Conservation (phyloP, 2,797 vertebrate genomes). For the Callimico goeldii region DNA sequence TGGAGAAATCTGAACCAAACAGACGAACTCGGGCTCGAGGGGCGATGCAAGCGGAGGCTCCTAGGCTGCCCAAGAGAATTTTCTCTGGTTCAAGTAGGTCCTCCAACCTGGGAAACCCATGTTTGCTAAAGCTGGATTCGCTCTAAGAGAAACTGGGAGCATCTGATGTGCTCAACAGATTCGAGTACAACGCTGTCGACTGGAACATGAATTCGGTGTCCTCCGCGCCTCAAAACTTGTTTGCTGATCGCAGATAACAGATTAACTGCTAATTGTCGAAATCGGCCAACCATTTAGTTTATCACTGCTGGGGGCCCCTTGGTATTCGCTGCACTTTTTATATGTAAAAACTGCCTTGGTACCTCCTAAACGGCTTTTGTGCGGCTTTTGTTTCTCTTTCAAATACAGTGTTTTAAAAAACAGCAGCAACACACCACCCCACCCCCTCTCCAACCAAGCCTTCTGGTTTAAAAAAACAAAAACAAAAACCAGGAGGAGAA, state of each 20-base stretch:
- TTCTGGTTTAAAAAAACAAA: constrained; percentile 57
- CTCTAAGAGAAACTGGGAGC: constrained; percentile 17
- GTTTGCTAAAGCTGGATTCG: constrained; percentile 7
- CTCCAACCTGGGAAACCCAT: not conserved
- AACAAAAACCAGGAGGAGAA: constrained; percentile 55
- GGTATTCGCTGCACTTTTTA: constrained; percentile 73
- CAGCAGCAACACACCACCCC: constrained; percentile 71
- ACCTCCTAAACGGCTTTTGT: constrained; percentile 57
- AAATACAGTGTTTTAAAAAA: constrained; percentile 75
- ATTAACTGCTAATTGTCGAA: constrained; percentile 81
- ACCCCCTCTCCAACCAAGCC: constrained; percentile 66
- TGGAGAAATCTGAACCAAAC: constrained; percentile 22
- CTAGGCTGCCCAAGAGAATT: not conserved
- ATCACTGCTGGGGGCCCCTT: constrained; percentile 71
- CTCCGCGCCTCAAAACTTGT: constrained; percentile 63
- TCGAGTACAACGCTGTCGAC: not conserved
- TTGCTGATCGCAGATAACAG: constrained; percentile 75
- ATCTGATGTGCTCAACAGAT: not conserved
- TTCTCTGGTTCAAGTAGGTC: not conserved
- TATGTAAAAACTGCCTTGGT: constrained; percentile 61
- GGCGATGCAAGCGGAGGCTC: not conserved
- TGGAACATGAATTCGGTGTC: constrained; percentile 55
- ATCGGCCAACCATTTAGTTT: constrained; percentile 76
- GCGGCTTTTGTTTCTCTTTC: constrained; percentile 73
- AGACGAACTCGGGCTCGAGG: not conserved